Evolutionary conservation across 2,888 invertebrate genomes (phyloP), one percentile per base, ranked within the genome.

Genomic region (Agonopterix alstromeriana): DNA sequence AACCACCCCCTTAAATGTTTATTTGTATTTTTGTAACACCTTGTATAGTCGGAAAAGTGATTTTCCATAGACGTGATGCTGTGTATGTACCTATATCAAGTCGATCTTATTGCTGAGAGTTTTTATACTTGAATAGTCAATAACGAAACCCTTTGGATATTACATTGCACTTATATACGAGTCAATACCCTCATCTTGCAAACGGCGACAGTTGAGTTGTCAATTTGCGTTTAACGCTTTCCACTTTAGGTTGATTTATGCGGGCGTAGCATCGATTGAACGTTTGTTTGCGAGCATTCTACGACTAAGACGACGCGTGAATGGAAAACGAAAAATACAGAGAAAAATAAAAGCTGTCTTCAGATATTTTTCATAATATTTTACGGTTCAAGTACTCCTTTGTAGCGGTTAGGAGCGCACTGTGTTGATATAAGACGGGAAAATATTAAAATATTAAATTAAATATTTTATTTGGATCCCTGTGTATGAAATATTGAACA

Each of bases 201-300:
- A 38, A 54, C 52, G 51, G 51, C 64, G 76, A 73, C 74, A 73
- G 70, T 76, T 68, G 64, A 68, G 65, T 66, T 73, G 73, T 74
- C 77, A 76, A 77, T 76, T 76, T 73, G 69, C 70, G 69, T 77
- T 73, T 68, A 70, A 58, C 67, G 60, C 63, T 67, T 64, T 68
- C 67, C 58, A 60, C 58, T 61, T 67, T 57, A 56, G 59, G 64
- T 67, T 72, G 76, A 75, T 75, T 73, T 73, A 73, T 73, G 65
- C 58, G 68, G 68, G 67, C 59, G 48, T 17, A 11, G 61, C 65
- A 68, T 64, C 67, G 68, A 66, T 70, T 67, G 59, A 55, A 56
- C 61, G 59, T 62, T 62, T 72, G 60, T 63, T 65, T 64, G 56
- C 60, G 9, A 38, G 10, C 9, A 38, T 38, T 38, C 58, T 54